Evolutionary conservation across 2,113 vertebrate species (phyloP).

Genomic region (Onychostruthus taczanowskii): DNA sequence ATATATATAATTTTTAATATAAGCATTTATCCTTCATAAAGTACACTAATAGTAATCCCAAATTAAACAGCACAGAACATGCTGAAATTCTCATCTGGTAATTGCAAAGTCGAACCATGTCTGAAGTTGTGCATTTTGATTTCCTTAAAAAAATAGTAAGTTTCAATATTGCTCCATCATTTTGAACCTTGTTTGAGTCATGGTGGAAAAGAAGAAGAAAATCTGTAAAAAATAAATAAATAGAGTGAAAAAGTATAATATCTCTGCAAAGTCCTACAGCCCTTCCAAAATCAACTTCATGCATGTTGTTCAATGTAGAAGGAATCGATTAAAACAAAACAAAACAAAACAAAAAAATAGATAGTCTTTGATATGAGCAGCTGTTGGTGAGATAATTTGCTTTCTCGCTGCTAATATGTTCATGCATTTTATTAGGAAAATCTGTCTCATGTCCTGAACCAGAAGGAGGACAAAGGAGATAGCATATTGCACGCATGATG

Average conservation of each 20-base stretch:
- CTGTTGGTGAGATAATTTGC: slow-evolving; percentile 68
- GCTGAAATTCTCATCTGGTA: not conserved
- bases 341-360: not conserved
- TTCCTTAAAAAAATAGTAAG: not conserved
- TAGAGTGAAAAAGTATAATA: not conserved
- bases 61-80: not conserved
- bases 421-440: slow-evolving; percentile 75
- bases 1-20: not conserved
- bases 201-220: not conserved
- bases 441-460: slow-evolving; percentile 74
- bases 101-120: not conserved
- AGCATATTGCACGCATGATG: slow-evolving; percentile 67
- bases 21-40: not conserved
- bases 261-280: not conserved
- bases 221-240: not conserved
- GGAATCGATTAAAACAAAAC: not conserved
- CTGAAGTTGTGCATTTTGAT: not conserved
- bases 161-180: not conserved
- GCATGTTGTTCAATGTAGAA: slow-evolving; percentile 4
- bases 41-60: not conserved
- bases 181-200: not conserved
- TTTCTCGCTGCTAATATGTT: slow-evolving; percentile 55
- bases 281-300: not conserved
- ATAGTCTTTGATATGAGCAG: slow-evolving; percentile 29
- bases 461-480: slow-evolving; percentile 70